Base-by-base conservation (phyloP, 2,888 invertebrate species). In the Pteria penguin region DNA sequence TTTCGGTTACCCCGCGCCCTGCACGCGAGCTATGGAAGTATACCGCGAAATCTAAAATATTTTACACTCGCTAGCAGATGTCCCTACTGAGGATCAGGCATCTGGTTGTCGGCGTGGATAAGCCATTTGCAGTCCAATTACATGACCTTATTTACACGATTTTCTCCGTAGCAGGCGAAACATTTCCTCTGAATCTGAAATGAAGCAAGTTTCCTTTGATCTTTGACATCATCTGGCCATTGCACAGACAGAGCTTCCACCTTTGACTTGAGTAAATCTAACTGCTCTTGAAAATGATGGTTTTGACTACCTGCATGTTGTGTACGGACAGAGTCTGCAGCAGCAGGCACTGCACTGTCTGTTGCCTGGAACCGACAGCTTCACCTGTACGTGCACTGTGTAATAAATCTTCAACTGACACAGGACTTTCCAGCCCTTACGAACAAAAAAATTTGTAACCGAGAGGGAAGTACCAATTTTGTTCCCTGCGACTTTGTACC, bases 11-110 rank as follows among this genome's bases (percentile, higher is more conserved):
- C 26, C 63, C 63, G 63, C 63, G 54, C 57, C 55, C 36, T 45
- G 32, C 63, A 33, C 33, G 33, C 32, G 31, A 36, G 33, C 57
- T 58, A 32, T 26, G 31, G 26, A 8, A 33, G 65, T 72, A 57
- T 57, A 55, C 63, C 54, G n/a, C n/a, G n/a, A 24, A 33, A 55
- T 57, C 8, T 58, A 3, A 18, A 32, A 24, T 4, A n/a, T 31
- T 5, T 1, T 18, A 62, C 63, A 72, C 11, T 65, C 24, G 24
- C 29, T 24, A 31, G 65, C 65, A 27, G 57, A 52, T 72, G 57
- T 65, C 72, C 72, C 55, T 33, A 52, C 57, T 65, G 63, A 22
- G 36, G n/a, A 57, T 65, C 24, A 65, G 72, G 57, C 72, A 66
- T 58, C 36, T 57, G 8, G 33, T 29, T 29, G 57, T 29, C 58